Evolutionary conservation across 2,113 vertebrate genomes (phyloP).

Genomic region (Oryzias woworae): DNA sequence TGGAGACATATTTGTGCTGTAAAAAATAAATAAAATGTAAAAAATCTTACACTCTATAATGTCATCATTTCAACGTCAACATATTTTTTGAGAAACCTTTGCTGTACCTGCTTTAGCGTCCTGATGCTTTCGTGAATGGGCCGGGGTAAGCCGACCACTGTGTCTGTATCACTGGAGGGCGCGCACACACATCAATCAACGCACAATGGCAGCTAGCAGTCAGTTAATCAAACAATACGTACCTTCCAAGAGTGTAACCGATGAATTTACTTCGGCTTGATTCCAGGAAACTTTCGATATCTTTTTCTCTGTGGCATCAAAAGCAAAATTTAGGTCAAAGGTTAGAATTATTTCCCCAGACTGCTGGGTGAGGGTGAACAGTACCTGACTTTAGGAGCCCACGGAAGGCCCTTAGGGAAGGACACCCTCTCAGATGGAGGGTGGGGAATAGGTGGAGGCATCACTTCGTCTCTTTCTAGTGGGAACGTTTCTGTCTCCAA

Average conservation of each 20-base stretch:
- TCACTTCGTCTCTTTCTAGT: constrained; percentile 92
- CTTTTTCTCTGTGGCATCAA: constrained; percentile 86
- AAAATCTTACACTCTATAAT: not conserved
- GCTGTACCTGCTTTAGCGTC: constrained; percentile 90
- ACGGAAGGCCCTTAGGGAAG: constrained; percentile 94
- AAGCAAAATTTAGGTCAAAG: constrained; percentile 1
- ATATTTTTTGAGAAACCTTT: not conserved
- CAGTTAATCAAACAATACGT: constrained; percentile 32
- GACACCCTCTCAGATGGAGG: constrained; percentile 88
- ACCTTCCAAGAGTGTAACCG: constrained; percentile 95
- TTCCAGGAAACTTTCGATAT: constrained; percentile 97
- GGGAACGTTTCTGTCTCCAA: constrained; percentile 92
- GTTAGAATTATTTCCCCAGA: not conserved
- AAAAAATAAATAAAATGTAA: constrained; percentile 12
- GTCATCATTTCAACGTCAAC: not conserved
- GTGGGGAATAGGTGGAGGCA: constrained; percentile 89
- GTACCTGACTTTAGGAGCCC: constrained; percentile 99
- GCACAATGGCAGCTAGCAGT: not conserved
- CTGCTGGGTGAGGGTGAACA: not conserved
- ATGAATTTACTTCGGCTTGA: constrained; percentile 99
- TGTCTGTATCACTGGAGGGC: constrained; percentile 89
- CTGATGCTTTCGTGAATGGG: constrained; percentile 98
- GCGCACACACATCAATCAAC: not conserved
- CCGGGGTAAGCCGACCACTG: constrained; percentile 92
- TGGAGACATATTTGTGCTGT: constrained; percentile 95